Percentiles rank a stretch among this genome's conserved stretches.
These are phyloP conservation scores for Champsocephalus gunnari DNA, from an alignment of 2,797 vertebrate genomes.

Conservation along the genomic window DNA sequence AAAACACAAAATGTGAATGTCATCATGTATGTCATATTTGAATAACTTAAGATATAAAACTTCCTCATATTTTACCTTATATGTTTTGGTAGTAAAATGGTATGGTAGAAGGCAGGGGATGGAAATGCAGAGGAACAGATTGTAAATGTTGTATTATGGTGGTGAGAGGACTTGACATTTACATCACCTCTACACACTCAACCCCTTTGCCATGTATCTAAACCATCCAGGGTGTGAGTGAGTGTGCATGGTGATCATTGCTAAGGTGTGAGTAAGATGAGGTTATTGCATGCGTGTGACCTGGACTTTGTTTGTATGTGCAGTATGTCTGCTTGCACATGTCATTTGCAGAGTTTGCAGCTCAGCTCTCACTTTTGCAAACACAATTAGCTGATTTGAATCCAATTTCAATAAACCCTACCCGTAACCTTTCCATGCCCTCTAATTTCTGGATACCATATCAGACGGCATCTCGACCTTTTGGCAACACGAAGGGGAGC, in stretches of 20 bases:
- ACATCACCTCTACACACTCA: conserved; percentile 43
- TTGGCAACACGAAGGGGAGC: conserved; percentile 52
- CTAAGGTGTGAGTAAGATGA: conserved; percentile 69
- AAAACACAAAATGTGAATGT: neutral
- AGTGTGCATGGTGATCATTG: conserved; percentile 51
- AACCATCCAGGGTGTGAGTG: conserved; percentile 32
- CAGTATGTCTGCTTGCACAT: conserved; percentile 28
- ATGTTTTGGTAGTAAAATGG: neutral
- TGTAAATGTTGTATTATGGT: conserved; percentile 30
- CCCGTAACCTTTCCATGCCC: conserved; percentile 57
- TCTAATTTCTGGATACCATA: conserved; percentile 47
- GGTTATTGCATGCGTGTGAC: conserved; percentile 35
- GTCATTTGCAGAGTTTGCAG: conserved; percentile 19
- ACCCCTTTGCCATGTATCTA: conserved; percentile 28
- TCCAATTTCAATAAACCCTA: conserved; percentile 48
- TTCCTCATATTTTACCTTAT: neutral
- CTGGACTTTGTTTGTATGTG: conserved; percentile 41
- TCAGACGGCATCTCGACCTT: conserved; percentile 57
- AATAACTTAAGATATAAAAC: neutral
- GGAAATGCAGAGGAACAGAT: conserved; percentile 1
- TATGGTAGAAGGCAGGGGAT: neutral
- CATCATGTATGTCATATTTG: neutral
- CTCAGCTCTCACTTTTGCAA: conserved; percentile 32
- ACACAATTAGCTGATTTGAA: conserved; percentile 67
- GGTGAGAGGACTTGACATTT: conserved; percentile 71